Percentiles rank a stretch among this genome's conserved stretches.
Evolutionary conservation across 2,888 invertebrate genomes (phyloP).

Genomic region (Artemia sinica): DNA sequence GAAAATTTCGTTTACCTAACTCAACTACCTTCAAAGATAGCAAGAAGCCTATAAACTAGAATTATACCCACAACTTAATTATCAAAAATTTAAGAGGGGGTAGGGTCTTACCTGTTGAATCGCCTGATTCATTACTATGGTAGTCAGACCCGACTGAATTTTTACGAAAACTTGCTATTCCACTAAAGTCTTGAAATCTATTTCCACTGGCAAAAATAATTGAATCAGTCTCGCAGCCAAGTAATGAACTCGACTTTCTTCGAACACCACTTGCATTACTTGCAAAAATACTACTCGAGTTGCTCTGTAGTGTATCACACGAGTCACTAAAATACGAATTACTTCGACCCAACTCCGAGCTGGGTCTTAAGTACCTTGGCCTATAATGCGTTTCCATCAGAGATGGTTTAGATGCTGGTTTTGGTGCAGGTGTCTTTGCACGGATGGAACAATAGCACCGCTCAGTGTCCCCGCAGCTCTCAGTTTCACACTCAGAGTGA

Average conservation of each 20-base stretch:
- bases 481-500: slow-evolving; percentile 54
- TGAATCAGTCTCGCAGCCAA: slow-evolving; percentile 1
- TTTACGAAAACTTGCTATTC: neutral
- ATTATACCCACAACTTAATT: too few relatives aligned
- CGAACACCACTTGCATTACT: neutral
- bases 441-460: slow-evolving; percentile 30
- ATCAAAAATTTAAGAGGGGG: too few relatives aligned
- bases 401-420: slow-evolving; percentile 28
- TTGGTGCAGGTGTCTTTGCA: slow-evolving; percentile 21
- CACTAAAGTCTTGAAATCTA: neutral
- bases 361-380: slow-evolving; percentile 26
- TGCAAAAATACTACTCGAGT: neutral
- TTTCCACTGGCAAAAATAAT: slow-evolving; percentile 6
- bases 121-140: slow-evolving; percentile 1
- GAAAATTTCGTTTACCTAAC: too few relatives aligned
- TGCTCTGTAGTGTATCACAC: neutral
- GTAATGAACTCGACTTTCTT: slow-evolving; percentile 5
- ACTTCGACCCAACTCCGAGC: slow-evolving; percentile 22
- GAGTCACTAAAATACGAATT: slow-evolving; percentile 11
- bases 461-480: slow-evolving; percentile 48
- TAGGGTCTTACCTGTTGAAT: neutral
- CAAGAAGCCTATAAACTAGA: too few relatives aligned
- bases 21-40: too few relatives aligned
- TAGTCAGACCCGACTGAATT: neutral
- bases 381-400: slow-evolving; percentile 27